Evolutionary conservation across 2,888 invertebrate genomes (phyloP).

Genomic region (Drosophila diplacantha): DNA sequence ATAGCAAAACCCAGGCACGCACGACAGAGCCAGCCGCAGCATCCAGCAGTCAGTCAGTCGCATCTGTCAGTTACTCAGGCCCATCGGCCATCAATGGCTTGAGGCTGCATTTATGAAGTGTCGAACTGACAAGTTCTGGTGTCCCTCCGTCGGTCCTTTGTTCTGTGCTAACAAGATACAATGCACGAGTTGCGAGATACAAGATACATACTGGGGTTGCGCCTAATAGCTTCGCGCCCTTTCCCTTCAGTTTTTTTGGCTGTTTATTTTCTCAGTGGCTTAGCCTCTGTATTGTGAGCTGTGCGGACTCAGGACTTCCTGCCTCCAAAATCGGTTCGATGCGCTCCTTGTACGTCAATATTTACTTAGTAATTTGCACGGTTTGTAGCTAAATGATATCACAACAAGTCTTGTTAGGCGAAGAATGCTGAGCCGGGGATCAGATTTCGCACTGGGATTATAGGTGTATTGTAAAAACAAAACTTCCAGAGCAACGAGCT

Average conservation of each 20-base stretch:
- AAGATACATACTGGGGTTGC: constrained; percentile 30
- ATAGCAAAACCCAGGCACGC: constrained; percentile 51
- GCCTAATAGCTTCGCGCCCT: constrained; percentile 24
- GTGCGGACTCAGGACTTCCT: constrained; percentile 34
- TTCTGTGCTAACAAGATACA: constrained; percentile 59
- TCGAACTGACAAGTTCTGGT: constrained; percentile 68
- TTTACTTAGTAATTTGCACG: constrained; percentile 62
- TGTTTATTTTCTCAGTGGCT: constrained; percentile 53
- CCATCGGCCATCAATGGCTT: constrained; percentile 43
- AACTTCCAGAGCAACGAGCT: not conserved
- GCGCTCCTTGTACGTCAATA: constrained; percentile 55
- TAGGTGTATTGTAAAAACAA: constrained; percentile 1
- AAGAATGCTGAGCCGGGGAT: constrained; percentile 1
- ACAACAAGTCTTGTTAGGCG: constrained; percentile 18
- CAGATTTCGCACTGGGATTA: not conserved
- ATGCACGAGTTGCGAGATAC: constrained; percentile 30
- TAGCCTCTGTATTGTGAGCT: constrained; percentile 41
- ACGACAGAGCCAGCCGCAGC: constrained; percentile 21
- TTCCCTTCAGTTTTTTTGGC: constrained; percentile 19
- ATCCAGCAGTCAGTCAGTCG: constrained; percentile 27
- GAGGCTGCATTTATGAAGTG: constrained; percentile 68
- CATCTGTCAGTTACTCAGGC: constrained; percentile 67
- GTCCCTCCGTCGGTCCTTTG: constrained; percentile 26
- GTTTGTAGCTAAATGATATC: constrained; percentile 27
- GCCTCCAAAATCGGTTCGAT: constrained; percentile 47